Evolutionary conservation across 2,113 vertebrate genomes (phyloP), one percentile per base, ranked within the genome.

Genomic region (Axis porcinus): DNA sequence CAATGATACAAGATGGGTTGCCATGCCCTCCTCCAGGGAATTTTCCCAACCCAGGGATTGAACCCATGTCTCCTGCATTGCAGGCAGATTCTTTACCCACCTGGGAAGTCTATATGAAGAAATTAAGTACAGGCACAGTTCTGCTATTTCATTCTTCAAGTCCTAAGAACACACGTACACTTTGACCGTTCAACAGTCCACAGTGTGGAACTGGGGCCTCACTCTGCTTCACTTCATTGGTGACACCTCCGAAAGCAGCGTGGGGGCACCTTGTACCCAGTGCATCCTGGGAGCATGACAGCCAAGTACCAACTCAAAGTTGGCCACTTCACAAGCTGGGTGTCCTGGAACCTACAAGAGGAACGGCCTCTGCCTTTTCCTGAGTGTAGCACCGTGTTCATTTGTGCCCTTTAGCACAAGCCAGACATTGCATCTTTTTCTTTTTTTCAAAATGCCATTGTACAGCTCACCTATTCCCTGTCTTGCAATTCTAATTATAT

Each of bases 151-250:
- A 96, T 95, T 95, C 94, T 93, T 94, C 91, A 91, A n/a, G 94
- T 95, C 89, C 95, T 97, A 98, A 97, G 97, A 96, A 96, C 60
- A 64, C 64, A 64, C 28, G 58, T 60, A 95, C 60, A 78, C 95
- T 97, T 97, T 97, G 96, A 96, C 97, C 54, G 57, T 97, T 97
- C 97, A 95, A 76, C 97, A 93, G 94, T 97, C 96, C 94, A 97
- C 11, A 5, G 79, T 54, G 81, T 86, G 91, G 82, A 54, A 28
- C 93, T 45, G 62, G 95, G 97, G 89, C 96, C 88, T 94, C 95
- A 7, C 91, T 91, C 88, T 74, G 47, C 79, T 88, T 96, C 76
- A 89, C 58, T 10, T 45, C 90, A 55, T 81, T 54, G 60, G 92
- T 62, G 97, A 93, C 91, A 89, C 89, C 94, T 98, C 96, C 52